Conservation (phyloP, 1,140 invertebrate genomes). For the Hesperophylax magnus region DNA sequence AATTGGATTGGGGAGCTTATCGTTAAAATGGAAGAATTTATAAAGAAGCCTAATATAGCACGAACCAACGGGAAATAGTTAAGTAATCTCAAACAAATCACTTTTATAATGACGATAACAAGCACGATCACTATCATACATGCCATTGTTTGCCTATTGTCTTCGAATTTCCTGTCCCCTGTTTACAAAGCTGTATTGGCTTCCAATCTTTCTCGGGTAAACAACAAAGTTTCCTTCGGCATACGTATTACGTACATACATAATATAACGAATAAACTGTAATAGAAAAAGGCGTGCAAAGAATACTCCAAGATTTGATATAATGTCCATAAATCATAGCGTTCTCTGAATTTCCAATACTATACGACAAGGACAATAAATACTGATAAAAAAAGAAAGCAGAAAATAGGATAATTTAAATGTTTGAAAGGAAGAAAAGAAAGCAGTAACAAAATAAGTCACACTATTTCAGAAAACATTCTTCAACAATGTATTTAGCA, state of each 20-base stretch:
- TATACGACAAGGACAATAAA: no score
- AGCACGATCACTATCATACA: constrained; percentile 5
- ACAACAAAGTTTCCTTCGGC: not conserved
- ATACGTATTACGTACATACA: not conserved
- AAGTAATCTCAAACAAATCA: not conserved
- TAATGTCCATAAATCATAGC: no score
- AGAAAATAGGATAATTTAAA: no score
- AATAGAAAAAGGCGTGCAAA: no score
- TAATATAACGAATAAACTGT: no score
- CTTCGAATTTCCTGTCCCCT: not conserved
- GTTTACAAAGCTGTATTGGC: constrained; percentile 6
- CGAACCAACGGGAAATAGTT: not conserved
- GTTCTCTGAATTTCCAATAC: no score
- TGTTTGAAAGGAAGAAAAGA: no score
- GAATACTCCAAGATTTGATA: no score
- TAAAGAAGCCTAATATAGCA: not conserved
- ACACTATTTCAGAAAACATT: no score
- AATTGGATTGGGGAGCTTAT: constrained; percentile 8
- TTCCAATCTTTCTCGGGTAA: constrained; percentile 9
- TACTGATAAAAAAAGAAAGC: no score
- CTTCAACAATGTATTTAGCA: no score
- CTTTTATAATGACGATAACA: constrained; percentile 7
- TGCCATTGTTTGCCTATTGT: constrained; percentile 10
- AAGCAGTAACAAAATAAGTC: no score
- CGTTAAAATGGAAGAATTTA: not conserved